Evolutionary conservation across 1,140 invertebrate genomes (phyloP).

Genomic region (Tyrophagus putrescentiae): DNA sequence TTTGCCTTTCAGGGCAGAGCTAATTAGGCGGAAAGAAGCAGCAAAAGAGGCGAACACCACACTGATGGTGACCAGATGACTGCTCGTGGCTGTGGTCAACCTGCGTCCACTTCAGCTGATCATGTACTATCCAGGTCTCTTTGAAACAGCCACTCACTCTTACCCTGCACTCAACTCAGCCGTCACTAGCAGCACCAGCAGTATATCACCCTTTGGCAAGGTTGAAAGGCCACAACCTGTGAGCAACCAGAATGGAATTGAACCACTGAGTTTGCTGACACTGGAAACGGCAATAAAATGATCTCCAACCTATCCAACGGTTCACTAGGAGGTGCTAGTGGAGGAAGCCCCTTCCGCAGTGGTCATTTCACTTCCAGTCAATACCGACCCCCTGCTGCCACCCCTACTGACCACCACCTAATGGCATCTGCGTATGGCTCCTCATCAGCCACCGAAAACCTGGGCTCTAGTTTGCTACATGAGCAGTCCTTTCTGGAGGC

Average conservation of each 20-base stretch:
- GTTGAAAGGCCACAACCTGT: too few species aligned
- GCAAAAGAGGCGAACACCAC: too few species aligned
- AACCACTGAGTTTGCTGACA: not conserved
- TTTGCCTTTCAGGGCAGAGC: not conserved
- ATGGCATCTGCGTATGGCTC: not conserved
- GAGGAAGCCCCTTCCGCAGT: not conserved
- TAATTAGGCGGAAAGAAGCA: too few species aligned
- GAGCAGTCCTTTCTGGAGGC: slow-evolving; percentile 11
- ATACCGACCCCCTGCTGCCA: not conserved
- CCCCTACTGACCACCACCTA: not conserved
- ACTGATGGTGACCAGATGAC: too few species aligned
- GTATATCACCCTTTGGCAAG: not conserved
- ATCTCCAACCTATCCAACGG: not conserved
- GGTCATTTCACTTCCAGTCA: not conserved
- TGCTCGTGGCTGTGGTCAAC: too few species aligned
- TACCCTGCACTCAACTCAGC: not conserved
- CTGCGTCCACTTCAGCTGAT: not conserved
- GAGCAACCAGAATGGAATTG: not conserved
- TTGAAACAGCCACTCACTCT: slow-evolving; percentile 2
- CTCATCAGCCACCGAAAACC: not conserved
- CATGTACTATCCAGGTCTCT: slow-evolving; percentile 5
- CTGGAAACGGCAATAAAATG: slow-evolving; percentile 2
- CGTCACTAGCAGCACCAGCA: not conserved
- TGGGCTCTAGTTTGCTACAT: not conserved
- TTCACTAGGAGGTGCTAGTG: not conserved